Percentiles rank a stretch among this genome's conserved stretches.
phyloP scores from a whole-genome alignment of 2,888 invertebrate genomes.

The Buathra laborator region DNA sequence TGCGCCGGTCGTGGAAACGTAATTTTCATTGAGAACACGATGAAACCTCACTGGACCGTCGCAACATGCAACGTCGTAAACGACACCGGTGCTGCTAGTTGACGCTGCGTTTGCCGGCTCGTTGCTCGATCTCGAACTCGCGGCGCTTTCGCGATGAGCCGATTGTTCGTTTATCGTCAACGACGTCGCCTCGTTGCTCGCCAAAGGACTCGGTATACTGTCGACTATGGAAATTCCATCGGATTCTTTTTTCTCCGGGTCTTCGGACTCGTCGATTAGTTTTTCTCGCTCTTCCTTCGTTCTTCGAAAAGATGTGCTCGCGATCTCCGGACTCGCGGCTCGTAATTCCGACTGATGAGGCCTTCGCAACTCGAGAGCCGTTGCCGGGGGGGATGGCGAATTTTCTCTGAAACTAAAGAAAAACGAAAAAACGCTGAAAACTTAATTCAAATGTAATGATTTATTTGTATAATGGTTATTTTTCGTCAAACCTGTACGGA shows the following conservation, averaged over 20 bases:
- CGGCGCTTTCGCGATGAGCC: slow-evolving; percentile 50
- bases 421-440: neutral
- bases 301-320: slow-evolving; percentile 42
- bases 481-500: slow-evolving; percentile 48
- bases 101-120: slow-evolving; percentile 65
- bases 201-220: slow-evolving; percentile 68
- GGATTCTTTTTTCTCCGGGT: slow-evolving; percentile 41
- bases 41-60: slow-evolving; percentile 96
- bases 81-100: slow-evolving; percentile 86
- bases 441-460: neutral
- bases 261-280: slow-evolving; percentile 23
- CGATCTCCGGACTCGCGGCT: slow-evolving; percentile 52
- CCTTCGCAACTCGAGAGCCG: slow-evolving; percentile 54
- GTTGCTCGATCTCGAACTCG: slow-evolving; percentile 61
- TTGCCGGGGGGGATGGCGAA: slow-evolving; percentile 66
- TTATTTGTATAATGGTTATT: neutral
- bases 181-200: slow-evolving; percentile 72
- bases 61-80: slow-evolving; percentile 95
- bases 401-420: slow-evolving; percentile 62
- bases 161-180: slow-evolving; percentile 37
- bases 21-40: slow-evolving; percentile 93
- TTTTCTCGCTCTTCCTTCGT: slow-evolving; percentile 63
- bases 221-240: slow-evolving; percentile 47
- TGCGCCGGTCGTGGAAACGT: slow-evolving; percentile 82
- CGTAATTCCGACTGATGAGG: slow-evolving; percentile 46